phyloP scores from a whole-genome alignment of 2,888 invertebrate genomes.

The Scotopteryx bipunctaria region DNA sequence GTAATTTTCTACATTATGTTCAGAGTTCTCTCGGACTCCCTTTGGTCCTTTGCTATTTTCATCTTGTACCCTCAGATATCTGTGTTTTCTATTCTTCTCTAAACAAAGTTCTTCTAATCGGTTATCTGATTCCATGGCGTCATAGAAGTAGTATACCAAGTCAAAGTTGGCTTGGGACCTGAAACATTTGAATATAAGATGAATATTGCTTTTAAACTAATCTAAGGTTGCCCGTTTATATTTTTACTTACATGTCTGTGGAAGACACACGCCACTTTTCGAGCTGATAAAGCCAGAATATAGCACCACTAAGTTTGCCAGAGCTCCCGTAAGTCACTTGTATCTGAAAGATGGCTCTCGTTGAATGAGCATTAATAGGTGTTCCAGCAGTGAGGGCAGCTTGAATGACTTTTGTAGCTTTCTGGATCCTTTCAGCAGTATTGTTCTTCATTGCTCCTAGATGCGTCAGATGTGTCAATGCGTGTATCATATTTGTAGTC shows the following conservation, averaged over 20 bases:
- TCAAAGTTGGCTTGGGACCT: slow-evolving; percentile 95
- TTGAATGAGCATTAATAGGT: slow-evolving; percentile 92
- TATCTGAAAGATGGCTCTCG: slow-evolving; percentile 90
- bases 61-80: slow-evolving; percentile 87
- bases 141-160: slow-evolving; percentile 95
- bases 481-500: slow-evolving; percentile 91
- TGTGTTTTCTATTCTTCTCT: slow-evolving; percentile 87
- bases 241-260: slow-evolving; percentile 85
- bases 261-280: slow-evolving; percentile 95
- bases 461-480: slow-evolving; percentile 91
- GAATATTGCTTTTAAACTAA: neutral
- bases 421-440: slow-evolving; percentile 85
- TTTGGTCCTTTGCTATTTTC: slow-evolving; percentile 81
- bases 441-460: slow-evolving; percentile 90
- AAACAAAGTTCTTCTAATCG: slow-evolving; percentile 87
- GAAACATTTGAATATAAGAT: slow-evolving; percentile 39
- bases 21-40: slow-evolving; percentile 85
- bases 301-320: slow-evolving; percentile 94
- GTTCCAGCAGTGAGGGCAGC: slow-evolving; percentile 93
- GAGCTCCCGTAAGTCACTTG: slow-evolving; percentile 92
- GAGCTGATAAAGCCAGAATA: slow-evolving; percentile 92
- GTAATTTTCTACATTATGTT: slow-evolving; percentile 85
- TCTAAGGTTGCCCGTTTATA: neutral
- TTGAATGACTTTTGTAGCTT: slow-evolving; percentile 88
- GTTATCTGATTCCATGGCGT: slow-evolving; percentile 88